A percentile compares a stretch with the other conserved stretches of the same genome.
Evolutionary conservation across 1,140 invertebrate genomes (phyloP).

Genomic region (Ostrea denselamellosa): DNA sequence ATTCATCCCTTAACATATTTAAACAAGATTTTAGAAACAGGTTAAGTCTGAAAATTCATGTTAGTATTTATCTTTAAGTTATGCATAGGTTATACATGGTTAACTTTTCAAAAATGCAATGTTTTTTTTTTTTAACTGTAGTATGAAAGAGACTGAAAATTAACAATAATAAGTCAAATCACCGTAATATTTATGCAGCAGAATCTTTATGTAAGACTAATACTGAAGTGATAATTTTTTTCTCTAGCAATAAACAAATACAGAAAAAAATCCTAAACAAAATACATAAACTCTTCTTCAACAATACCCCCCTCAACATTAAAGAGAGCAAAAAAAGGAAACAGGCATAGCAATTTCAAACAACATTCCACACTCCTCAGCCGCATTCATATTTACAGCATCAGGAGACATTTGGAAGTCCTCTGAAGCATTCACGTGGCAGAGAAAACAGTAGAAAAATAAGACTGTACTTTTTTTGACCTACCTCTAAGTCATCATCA

Average conservation of each 20-base stretch:
- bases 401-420: conserved; percentile 12
- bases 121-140: background rate
- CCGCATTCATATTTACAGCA: conserved; percentile 12
- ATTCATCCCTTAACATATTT: background rate
- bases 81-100: background rate
- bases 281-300: background rate
- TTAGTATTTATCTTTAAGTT: background rate
- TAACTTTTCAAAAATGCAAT: background rate
- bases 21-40: background rate
- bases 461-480: conserved; percentile 41
- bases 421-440: background rate
- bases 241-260: too few relatives aligned
- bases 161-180: background rate
- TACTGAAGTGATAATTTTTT: background rate
- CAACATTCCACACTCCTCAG: background rate
- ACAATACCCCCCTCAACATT: background rate
- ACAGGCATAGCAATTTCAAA: conserved; percentile 1
- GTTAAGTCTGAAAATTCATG: background rate
- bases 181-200: background rate
- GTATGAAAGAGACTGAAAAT: background rate
- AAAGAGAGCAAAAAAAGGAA: background rate
- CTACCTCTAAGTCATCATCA: conserved; percentile 78
- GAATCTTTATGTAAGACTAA: background rate
- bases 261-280: too few relatives aligned
- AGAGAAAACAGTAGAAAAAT: conserved; percentile 4